Percentiles rank a stretch among this genome's conserved stretches.
These are phyloP conservation scores for Bombyx huttoni DNA, from an alignment of 2,888 invertebrate species.

Conservation along the genomic window DNA sequence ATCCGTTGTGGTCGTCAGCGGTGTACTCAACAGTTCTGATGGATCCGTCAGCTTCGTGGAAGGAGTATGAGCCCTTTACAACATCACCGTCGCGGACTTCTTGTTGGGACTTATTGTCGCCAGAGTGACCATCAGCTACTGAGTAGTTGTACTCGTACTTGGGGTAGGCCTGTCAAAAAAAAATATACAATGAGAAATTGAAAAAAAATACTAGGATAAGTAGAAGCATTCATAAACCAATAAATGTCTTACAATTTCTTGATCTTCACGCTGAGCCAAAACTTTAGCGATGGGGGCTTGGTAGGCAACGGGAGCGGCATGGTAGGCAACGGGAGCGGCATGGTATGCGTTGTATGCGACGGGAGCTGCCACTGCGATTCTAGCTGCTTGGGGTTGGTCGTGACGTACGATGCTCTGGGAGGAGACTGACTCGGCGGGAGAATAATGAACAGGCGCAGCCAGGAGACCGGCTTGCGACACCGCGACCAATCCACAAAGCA, in stretches of 20 bases:
- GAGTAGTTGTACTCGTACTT: conserved; percentile 60
- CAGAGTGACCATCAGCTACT: conserved; percentile 55
- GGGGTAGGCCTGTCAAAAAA: conserved; percentile 38
- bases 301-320: conserved; percentile 14
- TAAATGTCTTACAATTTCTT: conserved; percentile 1
- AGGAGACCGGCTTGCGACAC: conserved; percentile 26
- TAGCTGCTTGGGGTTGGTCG: conserved; percentile 25
- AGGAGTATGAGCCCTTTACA: conserved; percentile 69
- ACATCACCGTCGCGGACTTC: conserved; percentile 64
- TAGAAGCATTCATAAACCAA: background rate
- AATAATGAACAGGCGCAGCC: conserved; percentile 44
- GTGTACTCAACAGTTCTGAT: conserved; percentile 61
- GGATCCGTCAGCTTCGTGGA: conserved; percentile 64
- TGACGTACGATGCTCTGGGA: conserved; percentile 47
- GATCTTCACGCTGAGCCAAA: conserved; percentile 1
- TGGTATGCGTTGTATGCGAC: conserved; percentile 12
- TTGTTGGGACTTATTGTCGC: conserved; percentile 60
- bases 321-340: conserved; percentile 18
- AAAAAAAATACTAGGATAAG: background rate
- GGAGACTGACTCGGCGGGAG: conserved; percentile 36
- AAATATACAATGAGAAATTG: background rate
- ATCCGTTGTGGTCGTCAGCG: conserved; percentile 57
- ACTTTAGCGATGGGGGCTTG: conserved; percentile 7
- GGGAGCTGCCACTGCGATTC: conserved; percentile 11
- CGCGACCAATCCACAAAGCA: conserved; percentile 25